A percentile compares a stretch with the other conserved stretches of the same genome.
These are phyloP conservation scores for Gambusia yucatana DNA, from an alignment of 2,797 vertebrate species.

Conservation along the genomic window DNA sequence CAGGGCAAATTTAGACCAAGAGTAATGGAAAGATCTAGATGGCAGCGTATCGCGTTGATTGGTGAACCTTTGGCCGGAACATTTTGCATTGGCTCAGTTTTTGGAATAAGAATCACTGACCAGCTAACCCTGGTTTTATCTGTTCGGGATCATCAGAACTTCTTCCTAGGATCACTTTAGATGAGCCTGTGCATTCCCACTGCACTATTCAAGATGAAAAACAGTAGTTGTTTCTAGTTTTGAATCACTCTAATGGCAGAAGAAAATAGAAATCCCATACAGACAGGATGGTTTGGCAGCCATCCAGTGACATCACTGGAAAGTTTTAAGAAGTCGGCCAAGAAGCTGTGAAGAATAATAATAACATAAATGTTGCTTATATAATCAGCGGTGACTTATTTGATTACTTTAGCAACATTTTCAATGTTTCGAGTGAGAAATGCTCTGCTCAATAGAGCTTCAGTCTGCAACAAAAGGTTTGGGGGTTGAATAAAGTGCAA, in stretches of 20 bases:
- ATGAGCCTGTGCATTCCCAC: background rate
- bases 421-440: background rate
- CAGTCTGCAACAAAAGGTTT: background rate
- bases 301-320: background rate
- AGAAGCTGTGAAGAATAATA: background rate
- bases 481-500: background rate
- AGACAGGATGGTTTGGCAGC: background rate
- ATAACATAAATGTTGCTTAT: background rate
- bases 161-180: background rate
- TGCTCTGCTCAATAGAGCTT: background rate
- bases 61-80: background rate
- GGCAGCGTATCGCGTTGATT: background rate
- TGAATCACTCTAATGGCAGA: background rate
- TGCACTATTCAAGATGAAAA: background rate
- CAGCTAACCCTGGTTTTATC: background rate
- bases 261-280: background rate
- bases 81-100: background rate
- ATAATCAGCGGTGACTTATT: background rate
- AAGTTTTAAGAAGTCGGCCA: background rate
- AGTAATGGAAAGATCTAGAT: background rate
- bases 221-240: background rate
- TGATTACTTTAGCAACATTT: background rate
- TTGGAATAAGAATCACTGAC: background rate
- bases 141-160: background rate
- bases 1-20: background rate